Evolutionary conservation across 2,888 invertebrate genomes (phyloP).

Genomic region (Erebia palarica): DNA sequence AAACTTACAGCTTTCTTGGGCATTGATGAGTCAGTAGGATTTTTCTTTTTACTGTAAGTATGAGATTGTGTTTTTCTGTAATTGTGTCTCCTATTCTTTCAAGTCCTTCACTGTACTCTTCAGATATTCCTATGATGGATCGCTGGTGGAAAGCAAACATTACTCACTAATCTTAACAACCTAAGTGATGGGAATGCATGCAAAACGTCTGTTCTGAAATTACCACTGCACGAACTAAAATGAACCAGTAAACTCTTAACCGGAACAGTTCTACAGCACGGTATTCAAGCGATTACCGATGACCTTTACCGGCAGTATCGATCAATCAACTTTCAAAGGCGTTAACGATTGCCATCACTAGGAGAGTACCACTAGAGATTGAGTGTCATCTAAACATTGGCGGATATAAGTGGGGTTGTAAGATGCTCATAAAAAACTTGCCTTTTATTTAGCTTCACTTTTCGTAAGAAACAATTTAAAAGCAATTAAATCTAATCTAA

Average conservation of each 20-base stretch:
- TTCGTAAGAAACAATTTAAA: too few species aligned
- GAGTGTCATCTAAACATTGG: conserved; percentile 8
- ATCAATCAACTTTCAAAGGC: conserved; percentile 27
- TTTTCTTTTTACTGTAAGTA: too few species aligned
- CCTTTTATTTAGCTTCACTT: too few species aligned
- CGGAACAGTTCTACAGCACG: conserved; percentile 12
- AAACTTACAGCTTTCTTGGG: too few species aligned
- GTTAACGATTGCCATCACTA: conserved; percentile 21
- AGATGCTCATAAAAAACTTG: too few species aligned
- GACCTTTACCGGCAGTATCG: conserved; percentile 13
- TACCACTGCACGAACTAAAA: conserved; percentile 4
- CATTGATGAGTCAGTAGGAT: too few species aligned
- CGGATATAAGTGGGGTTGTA: not conserved
- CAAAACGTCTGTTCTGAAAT: conserved; percentile 5
- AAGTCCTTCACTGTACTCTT: not conserved
- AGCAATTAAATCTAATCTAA: too few species aligned
- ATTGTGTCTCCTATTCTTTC: too few species aligned
- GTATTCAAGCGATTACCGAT: conserved; percentile 20
- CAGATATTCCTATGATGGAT: not conserved
- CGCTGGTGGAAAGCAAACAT: not conserved
- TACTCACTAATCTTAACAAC: conserved; percentile 2
- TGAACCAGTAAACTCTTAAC: conserved; percentile 16
- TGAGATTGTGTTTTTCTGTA: too few species aligned
- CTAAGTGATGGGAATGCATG: conserved; percentile 1
- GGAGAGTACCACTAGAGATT: conserved; percentile 4